Evolutionary conservation across 2,888 invertebrate species (phyloP).

Genomic region (Dusona sp.): DNA sequence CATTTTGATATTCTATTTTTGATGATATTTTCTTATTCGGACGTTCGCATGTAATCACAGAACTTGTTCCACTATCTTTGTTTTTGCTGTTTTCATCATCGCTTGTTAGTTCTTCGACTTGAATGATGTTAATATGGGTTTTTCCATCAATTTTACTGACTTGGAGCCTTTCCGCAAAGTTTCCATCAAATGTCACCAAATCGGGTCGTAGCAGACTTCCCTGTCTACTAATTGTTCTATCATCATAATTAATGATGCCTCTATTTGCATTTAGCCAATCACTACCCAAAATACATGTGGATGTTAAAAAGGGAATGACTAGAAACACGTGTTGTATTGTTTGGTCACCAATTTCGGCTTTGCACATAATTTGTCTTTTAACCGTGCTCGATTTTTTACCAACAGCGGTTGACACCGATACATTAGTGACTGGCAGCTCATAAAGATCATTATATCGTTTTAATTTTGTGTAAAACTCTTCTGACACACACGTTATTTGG

Average conservation of each 20-base stretch:
- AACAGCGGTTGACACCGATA: constrained; percentile 58
- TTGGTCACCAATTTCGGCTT: not conserved
- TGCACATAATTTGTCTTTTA: constrained; percentile 35
- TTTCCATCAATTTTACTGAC: too few relatives aligned
- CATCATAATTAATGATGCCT: constrained; percentile 25
- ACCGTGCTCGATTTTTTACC: constrained; percentile 50
- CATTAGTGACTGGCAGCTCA: constrained; percentile 43
- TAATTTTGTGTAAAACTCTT: constrained; percentile 53
- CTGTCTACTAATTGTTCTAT: constrained; percentile 17
- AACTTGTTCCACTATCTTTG: not conserved
- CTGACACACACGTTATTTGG: constrained; percentile 61
- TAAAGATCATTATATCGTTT: not conserved
- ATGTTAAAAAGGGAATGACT: constrained; percentile 32
- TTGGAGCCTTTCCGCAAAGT: too few relatives aligned
- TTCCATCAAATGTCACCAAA: not conserved
- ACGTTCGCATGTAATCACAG: not conserved
- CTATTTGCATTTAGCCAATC: constrained; percentile 23
- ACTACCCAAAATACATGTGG: constrained; percentile 15
- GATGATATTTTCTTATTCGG: not conserved
- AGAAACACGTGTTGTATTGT: constrained; percentile 14
- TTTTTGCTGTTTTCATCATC: not conserved
- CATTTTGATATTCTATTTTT: not conserved
- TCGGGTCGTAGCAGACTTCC: not conserved
- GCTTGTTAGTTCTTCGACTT: too few relatives aligned
- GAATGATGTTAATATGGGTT: too few relatives aligned